Percentiles rank a stretch among this genome's conserved stretches.
Evolutionary conservation across 2,113 vertebrate genomes (phyloP).

Genomic region (Acanthisitta chloris): DNA sequence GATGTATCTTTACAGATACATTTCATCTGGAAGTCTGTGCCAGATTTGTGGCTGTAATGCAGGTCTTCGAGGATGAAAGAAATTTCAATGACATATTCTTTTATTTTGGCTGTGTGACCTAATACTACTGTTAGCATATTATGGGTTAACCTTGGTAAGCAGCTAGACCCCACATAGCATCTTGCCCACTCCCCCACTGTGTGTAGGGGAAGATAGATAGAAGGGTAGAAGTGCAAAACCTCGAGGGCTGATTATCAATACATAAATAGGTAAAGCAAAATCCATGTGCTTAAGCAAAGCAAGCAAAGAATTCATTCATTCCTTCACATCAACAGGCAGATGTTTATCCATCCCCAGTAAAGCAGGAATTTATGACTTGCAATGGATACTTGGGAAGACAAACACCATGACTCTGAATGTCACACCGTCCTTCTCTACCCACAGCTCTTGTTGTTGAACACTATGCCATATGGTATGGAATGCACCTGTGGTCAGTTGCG

Average conservation of each 20-base stretch:
- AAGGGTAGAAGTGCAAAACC: neutral
- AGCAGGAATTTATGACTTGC: neutral
- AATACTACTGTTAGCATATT: neutral
- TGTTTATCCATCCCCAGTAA: neutral
- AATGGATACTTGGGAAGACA: neutral
- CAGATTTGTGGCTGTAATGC: neutral
- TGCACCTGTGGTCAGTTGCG: fast-evolving
- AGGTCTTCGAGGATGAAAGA: neutral
- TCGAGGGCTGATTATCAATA: neutral
- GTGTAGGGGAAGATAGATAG: fast-evolving
- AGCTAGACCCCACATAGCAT: neutral
- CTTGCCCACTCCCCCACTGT: fast-evolving
- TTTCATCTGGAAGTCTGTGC: neutral
- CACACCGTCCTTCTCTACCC: neutral
- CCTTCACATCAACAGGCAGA: fast-evolving
- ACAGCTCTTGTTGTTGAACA: neutral
- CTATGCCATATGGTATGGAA: no score
- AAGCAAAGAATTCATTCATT: neutral
- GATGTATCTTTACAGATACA: neutral
- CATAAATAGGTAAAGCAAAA: neutral
- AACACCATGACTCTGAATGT: neutral
- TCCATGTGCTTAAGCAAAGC: neutral
- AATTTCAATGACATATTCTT: neutral
- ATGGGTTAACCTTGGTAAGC: neutral
- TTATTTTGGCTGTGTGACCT: neutral